These are phyloP conservation scores for Apodemus speciosus DNA, from an alignment of 2,113 vertebrate species.

Conservation along the genomic window DNA sequence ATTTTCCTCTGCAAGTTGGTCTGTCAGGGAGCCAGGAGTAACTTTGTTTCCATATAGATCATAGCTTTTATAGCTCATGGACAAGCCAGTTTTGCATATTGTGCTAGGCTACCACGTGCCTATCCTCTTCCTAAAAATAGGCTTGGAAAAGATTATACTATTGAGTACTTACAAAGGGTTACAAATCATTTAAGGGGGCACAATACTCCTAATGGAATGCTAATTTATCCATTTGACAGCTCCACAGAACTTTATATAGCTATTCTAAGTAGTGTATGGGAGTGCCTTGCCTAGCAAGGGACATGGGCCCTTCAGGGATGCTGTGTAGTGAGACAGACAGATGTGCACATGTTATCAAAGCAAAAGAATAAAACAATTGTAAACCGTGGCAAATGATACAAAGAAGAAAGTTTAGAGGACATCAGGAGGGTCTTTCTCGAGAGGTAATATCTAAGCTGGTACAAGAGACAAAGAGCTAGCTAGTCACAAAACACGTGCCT, in stretches of 20 bases:
- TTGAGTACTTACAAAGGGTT: neutral
- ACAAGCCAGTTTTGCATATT: neutral
- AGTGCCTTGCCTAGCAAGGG: neutral
- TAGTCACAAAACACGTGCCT: neutral
- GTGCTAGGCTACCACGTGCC: neutral
- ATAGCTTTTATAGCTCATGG: neutral
- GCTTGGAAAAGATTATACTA: slow-evolving; percentile 13
- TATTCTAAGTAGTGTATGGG: neutral
- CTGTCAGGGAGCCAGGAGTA: neutral
- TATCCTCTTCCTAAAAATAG: neutral
- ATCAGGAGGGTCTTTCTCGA: neutral
- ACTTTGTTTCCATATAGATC: neutral
- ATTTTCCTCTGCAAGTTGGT: slow-evolving; percentile 3
- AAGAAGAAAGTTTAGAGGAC: neutral
- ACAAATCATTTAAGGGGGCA: neutral
- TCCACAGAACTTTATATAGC: neutral
- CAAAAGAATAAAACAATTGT: neutral
- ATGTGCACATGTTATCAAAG: slow-evolving; percentile 5
- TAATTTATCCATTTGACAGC: neutral
- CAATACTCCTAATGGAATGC: neutral
- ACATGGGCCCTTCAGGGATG: neutral
- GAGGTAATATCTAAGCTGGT: neutral
- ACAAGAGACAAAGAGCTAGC: neutral
- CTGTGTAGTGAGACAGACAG: neutral
- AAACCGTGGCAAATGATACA: neutral